Evolutionary conservation across 1,140 invertebrate genomes (phyloP).

Genomic region (Anastrepha ludens): DNA sequence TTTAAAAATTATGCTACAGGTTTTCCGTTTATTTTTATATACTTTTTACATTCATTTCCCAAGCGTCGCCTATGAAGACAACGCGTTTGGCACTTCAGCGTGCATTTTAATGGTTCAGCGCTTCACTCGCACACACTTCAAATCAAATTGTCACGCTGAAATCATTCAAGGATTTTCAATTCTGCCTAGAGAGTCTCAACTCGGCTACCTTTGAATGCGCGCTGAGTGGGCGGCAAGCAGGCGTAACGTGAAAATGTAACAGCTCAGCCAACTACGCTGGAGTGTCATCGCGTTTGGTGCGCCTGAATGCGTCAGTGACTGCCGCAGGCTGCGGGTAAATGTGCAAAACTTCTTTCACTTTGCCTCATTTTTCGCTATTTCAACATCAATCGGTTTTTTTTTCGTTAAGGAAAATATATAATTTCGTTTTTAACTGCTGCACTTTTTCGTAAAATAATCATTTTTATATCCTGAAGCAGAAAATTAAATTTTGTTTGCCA

Average conservation of each 20-base stretch:
- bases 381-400: neutral
- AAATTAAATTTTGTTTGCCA: conserved; percentile 40
- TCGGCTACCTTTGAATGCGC: neutral
- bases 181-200: neutral
- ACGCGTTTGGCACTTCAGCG: neutral
- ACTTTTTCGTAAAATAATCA: conserved; percentile 29
- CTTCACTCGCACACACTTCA: conserved; percentile 16
- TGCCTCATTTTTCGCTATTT: neutral
- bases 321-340: conserved; percentile 42
- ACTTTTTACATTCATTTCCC: neutral
- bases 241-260: neutral
- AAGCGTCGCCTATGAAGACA: neutral
- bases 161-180: conserved; percentile 37
- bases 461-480: conserved; percentile 37
- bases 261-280: neutral
- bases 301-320: conserved; percentile 4
- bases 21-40: neutral
- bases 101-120: conserved; percentile 45
- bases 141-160: conserved; percentile 47
- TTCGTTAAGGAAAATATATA: neutral
- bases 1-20: neutral
- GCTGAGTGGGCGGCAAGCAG: neutral
- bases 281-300: conserved; percentile 22
- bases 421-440: neutral
- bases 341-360: conserved; percentile 46